Percentiles rank a stretch among this genome's conserved stretches.
phyloP scores from a whole-genome alignment of 2,797 vertebrate species.

The Peromyscus aztecus region DNA sequence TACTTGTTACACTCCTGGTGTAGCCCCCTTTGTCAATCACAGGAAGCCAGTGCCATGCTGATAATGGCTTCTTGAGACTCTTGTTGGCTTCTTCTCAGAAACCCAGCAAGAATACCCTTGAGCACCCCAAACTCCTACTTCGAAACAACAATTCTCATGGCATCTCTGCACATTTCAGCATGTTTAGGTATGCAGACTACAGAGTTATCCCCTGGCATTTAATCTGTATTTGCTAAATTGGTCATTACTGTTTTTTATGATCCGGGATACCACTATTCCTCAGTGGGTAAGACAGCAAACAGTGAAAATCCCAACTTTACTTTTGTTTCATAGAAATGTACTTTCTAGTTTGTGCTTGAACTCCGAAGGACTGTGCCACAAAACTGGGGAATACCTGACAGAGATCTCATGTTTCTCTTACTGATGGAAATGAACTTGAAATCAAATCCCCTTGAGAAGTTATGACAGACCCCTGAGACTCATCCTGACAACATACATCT shows the following conservation, averaged over 20 bases:
- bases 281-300: background rate
- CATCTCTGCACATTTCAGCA: background rate
- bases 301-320: background rate
- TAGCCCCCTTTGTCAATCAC: background rate
- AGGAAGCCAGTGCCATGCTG: too few species aligned
- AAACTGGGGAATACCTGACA: background rate
- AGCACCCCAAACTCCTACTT: background rate
- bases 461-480: background rate
- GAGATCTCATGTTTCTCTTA: background rate
- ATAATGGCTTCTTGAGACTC: background rate
- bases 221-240: background rate
- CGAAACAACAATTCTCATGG: background rate
- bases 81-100: background rate
- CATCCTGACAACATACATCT: background rate
- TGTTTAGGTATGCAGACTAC: background rate
- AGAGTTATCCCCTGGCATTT: background rate
- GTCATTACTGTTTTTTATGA: background rate
- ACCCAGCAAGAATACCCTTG: background rate
- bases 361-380: background rate
- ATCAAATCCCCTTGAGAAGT: constrained; percentile 13
- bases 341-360: background rate
- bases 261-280: background rate
- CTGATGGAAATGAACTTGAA: background rate
- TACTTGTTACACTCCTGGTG: background rate
- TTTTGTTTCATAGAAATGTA: background rate